Percentiles rank a stretch among this genome's conserved stretches.
Evolutionary conservation across 2,797 vertebrate species (phyloP).

Genomic region (Myotis daubentonii): DNA sequence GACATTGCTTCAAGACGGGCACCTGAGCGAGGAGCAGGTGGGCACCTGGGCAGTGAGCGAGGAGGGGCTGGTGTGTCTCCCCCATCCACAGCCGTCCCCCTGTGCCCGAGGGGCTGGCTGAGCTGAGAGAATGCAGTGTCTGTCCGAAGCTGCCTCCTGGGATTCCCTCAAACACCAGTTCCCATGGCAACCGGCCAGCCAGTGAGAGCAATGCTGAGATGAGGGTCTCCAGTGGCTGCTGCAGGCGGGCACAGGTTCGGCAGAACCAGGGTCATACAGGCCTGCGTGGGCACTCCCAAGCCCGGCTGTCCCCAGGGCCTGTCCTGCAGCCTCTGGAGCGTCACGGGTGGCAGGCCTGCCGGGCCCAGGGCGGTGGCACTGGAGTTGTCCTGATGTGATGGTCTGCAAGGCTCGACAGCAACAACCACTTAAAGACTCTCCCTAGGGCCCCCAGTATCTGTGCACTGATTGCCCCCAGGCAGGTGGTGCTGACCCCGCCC

Average conservation of each 20-base stretch:
- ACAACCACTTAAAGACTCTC: no score
- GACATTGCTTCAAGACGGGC: not conserved
- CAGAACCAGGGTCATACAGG: no score
- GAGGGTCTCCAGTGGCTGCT: not conserved
- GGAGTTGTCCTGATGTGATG: not conserved
- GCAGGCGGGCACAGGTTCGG: no score
- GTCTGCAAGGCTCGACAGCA: not conserved
- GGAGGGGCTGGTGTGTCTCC: no score
- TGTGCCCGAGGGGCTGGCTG: not conserved
- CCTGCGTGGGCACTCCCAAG: not conserved
- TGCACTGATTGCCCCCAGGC: not conserved
- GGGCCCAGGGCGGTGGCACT: not conserved
- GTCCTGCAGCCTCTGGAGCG: not conserved
- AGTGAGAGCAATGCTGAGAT: not conserved
- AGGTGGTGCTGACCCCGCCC: not conserved
- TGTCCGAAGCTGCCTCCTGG: not conserved
- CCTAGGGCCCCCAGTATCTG: not conserved
- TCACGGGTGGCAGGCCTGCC: not conserved
- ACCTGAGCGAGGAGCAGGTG: not conserved
- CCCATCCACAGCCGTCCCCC: not conserved
- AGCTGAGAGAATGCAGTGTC: not conserved
- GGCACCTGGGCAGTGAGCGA: not conserved
- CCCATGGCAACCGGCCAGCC: not conserved
- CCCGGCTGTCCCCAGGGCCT: not conserved
- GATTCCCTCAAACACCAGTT: not conserved